phyloP scores from a whole-genome alignment of 2,113 vertebrate genomes.

The Thunnus maccoyii region DNA sequence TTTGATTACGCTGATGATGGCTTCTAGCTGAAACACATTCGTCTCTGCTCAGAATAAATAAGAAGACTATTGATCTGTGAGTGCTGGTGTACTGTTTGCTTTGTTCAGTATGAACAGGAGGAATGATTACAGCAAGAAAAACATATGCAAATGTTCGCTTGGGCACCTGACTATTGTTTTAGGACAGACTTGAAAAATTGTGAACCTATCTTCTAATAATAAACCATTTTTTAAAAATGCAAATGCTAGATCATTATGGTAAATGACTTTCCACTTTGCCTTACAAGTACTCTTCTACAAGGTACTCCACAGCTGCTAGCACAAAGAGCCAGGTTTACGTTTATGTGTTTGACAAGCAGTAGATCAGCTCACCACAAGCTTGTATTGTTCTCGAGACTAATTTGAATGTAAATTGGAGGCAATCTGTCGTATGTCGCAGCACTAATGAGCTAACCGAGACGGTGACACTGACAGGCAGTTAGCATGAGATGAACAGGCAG shows the following conservation, averaged over 20 bases:
- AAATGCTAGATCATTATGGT: neutral
- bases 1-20: no score
- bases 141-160: no score
- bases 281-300: neutral
- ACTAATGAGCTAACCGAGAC: constrained; percentile 23
- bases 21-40: no score
- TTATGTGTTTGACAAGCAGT: constrained; percentile 9
- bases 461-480: constrained; percentile 31
- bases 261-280: neutral
- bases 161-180: no score
- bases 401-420: constrained; percentile 36
- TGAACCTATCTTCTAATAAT: no score
- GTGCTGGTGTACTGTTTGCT: no score
- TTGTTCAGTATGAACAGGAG: no score
- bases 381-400: neutral
- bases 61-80: no score
- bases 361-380: neutral
- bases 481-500: constrained; percentile 28
- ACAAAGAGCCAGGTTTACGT: constrained; percentile 20
- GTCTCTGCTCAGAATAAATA: no score
- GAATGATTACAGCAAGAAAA: no score
- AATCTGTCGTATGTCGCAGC: constrained; percentile 3
- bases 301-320: neutral
- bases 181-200: no score
- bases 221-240: no score